Base-by-base conservation (phyloP, 2,888 invertebrate species). In the Aphodius sticticus region DNA sequence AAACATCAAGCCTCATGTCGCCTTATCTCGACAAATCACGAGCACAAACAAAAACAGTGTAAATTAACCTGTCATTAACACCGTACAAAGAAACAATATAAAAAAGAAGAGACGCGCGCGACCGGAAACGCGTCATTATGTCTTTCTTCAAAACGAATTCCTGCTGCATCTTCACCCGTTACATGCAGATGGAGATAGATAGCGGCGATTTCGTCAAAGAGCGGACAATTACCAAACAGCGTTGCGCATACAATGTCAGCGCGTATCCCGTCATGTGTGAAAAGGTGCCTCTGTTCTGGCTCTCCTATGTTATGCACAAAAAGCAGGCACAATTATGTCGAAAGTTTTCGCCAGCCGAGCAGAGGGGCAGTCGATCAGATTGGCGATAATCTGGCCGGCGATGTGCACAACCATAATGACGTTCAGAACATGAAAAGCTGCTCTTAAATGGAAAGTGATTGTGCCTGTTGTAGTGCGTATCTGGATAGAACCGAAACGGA, bases 211-310 rank as follows among this genome's bases (percentile, higher is more conserved):
- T 74, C 74, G 36, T 36, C 74, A 74, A 74, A 36, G 36, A 35
- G 36, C n/a, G 72, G 35, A 26, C 72, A 74, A 74, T 74, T 74
- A 37, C 74, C 36, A 74, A 74, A 74, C 36, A 71, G 6, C 26
- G 36, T 74, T 74, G 74, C 74, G 74, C 74, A 74, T 74, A 74
- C 74, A 74, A 74, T 74, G 74, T 74, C 74, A 74, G 37, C 36
- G 35, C 4, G n/a, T 37, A 74, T 36, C 74, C 74, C 9, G 37
- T n/a, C 74, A 53, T 53, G 53, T 53, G 53, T 53, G 4, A 53
- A 53, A 12, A 53, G 53, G 2, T 9, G 53, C 53, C 53, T 7
- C n/a, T n/a, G n/a, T n/a, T n/a, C n/a, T n/a, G 53, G 26, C 26
- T 26, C 53, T 53, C 12, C 53, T 53, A 53, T 53, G 53, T 53